Conservation (phyloP, 2,888 invertebrate genomes). For the Pogonocherus hispidulus region DNA sequence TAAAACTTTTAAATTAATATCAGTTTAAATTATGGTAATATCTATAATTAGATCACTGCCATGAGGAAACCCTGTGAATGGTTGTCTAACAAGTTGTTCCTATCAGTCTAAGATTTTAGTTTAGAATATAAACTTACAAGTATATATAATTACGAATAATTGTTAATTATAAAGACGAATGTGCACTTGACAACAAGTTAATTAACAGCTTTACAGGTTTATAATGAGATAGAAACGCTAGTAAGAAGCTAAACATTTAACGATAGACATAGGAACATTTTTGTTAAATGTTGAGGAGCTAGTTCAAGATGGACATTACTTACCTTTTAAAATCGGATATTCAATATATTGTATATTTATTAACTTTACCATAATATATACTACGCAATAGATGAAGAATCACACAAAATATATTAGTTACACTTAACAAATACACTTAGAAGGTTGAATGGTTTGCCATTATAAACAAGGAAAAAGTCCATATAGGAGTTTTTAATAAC, state of each 20-base stretch:
- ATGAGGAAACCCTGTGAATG: not conserved
- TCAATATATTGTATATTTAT: too few relatives aligned
- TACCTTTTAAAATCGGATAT: too few relatives aligned
- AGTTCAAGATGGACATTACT: too few relatives aligned
- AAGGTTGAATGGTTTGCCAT: too few relatives aligned
- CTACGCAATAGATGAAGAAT: too few relatives aligned
- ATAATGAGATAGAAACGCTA: conserved; percentile 22
- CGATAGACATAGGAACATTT: not conserved
- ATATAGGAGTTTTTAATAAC: too few relatives aligned
- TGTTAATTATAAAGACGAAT: conserved; percentile 32
- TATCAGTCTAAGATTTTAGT: not conserved
- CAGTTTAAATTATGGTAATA: too few relatives aligned
- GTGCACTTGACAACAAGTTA: conserved; percentile 32
- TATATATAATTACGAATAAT: conserved; percentile 33
- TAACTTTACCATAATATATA: too few relatives aligned
- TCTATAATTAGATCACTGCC: not conserved
- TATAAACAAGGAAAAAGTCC: too few relatives aligned
- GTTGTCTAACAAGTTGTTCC: not conserved
- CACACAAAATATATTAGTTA: too few relatives aligned
- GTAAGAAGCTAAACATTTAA: not conserved
- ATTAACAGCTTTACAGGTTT: conserved; percentile 18
- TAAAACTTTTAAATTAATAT: too few relatives aligned
- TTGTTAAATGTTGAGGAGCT: not conserved
- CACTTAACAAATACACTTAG: too few relatives aligned
- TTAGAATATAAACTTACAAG: not conserved